These are phyloP conservation scores for Dryobotodes eremita DNA, from an alignment of 2,888 invertebrate genomes.

Conservation along the genomic window DNA sequence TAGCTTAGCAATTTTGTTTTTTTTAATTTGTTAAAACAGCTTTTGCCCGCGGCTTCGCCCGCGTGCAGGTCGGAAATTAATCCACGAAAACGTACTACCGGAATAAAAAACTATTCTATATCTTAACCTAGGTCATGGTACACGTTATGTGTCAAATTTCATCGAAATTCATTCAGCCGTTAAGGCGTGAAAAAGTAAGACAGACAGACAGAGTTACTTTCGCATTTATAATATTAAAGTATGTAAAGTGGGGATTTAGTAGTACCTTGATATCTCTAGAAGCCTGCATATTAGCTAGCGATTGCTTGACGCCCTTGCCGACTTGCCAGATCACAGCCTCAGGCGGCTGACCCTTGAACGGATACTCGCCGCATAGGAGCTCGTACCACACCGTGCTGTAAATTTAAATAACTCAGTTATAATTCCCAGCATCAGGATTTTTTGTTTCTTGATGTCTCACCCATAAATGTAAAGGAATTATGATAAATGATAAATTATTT, in stretches of 20 bases:
- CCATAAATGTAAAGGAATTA: no score
- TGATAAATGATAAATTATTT: no score
- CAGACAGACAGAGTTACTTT: neutral
- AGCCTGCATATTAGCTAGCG: slow-evolving; percentile 97
- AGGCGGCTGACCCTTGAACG: slow-evolving; percentile 97
- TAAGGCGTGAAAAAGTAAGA: neutral
- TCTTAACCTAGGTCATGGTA: no score
- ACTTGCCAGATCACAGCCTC: slow-evolving; percentile 99
- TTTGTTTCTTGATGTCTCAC: neutral
- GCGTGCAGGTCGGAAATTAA: no score
- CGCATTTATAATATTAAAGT: neutral
- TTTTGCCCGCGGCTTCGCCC: no score
- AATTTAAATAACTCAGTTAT: neutral
- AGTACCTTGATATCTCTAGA: slow-evolving; percentile 98
- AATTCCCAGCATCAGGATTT: neutral
- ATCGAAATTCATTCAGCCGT: no score
- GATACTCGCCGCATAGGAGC: slow-evolving; percentile 98
- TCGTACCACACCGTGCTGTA: slow-evolving; percentile 99
- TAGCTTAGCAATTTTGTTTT: no score
- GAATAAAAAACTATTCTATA: no score
- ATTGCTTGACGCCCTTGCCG: slow-evolving; percentile 98
- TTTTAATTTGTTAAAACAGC: no score
- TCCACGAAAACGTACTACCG: no score
- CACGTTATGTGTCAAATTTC: no score
- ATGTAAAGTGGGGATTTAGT: neutral